phyloP scores from a whole-genome alignment of 2,113 vertebrate species.

The Nibea albiflora region DNA sequence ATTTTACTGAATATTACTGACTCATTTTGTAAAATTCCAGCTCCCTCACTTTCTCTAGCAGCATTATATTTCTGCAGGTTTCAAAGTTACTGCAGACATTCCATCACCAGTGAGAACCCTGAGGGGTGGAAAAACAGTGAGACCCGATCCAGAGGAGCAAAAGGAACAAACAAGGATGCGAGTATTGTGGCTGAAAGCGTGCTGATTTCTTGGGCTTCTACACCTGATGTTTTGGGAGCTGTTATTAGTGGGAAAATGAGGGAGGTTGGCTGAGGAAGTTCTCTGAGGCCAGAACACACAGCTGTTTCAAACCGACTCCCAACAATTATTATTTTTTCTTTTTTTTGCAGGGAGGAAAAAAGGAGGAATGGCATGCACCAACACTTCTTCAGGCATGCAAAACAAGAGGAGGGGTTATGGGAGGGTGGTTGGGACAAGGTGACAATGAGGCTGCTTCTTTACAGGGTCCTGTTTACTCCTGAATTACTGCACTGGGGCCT shows the following conservation, averaged over 20 bases:
- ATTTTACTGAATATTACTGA: not conserved
- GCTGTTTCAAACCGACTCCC: slow-evolving; percentile 74
- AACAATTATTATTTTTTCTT: slow-evolving; percentile 69
- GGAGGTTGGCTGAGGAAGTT: slow-evolving; percentile 60
- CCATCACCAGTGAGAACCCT: slow-evolving; percentile 18
- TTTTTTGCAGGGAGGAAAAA: slow-evolving; percentile 53
- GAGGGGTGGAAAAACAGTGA: slow-evolving; percentile 38
- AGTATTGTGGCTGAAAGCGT: slow-evolving; percentile 2
- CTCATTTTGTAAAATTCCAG: slow-evolving; percentile 36
- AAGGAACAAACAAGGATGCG: slow-evolving; percentile 67
- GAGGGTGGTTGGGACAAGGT: slow-evolving; percentile 49
- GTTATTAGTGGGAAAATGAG: slow-evolving; percentile 68
- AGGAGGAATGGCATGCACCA: slow-evolving; percentile 65
- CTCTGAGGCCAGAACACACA: slow-evolving; percentile 63
- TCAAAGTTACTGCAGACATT: slow-evolving; percentile 40
- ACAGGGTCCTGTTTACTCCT: slow-evolving; percentile 68
- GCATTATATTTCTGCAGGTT: not conserved
- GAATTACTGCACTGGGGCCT: slow-evolving; percentile 59
- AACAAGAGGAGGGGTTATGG: slow-evolving; percentile 47
- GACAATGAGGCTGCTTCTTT: slow-evolving; percentile 74
- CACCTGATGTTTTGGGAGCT: slow-evolving; percentile 49
- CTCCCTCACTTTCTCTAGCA: slow-evolving; percentile 37
- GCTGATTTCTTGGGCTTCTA: slow-evolving; percentile 37
- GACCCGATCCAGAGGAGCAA: slow-evolving; percentile 20
- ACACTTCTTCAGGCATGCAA: slow-evolving; percentile 69